phyloP scores from a whole-genome alignment of 2,113 vertebrate genomes.

The Pongo abelii region DNA sequence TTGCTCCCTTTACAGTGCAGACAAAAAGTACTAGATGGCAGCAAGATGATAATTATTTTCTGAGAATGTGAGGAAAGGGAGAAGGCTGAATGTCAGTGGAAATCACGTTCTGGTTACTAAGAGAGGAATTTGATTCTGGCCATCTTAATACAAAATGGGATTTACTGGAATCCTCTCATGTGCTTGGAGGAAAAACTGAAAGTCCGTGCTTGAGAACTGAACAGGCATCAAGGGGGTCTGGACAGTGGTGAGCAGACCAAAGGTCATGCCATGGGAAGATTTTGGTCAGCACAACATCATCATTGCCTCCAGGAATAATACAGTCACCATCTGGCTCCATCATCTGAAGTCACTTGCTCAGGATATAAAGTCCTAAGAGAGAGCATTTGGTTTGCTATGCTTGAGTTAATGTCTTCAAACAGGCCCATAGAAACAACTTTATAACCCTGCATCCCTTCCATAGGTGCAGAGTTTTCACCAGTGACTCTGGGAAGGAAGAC shows the following conservation, averaged over 20 bases:
- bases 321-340: accelerated
- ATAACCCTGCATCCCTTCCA: no score
- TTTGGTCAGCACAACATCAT: background rate
- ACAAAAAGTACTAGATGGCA: background rate
- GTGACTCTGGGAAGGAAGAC: background rate
- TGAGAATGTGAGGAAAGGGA: background rate
- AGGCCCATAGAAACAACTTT: background rate
- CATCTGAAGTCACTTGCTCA: background rate
- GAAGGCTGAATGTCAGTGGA: background rate
- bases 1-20: background rate
- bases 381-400: background rate
- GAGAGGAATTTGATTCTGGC: background rate
- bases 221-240: background rate
- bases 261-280: background rate
- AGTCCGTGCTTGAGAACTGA: background rate
- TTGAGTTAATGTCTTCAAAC: background rate
- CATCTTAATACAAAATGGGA: background rate
- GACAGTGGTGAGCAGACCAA: background rate
- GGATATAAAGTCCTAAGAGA: background rate
- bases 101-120: background rate
- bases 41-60: background rate
- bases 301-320: no score
- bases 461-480: background rate
- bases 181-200: background rate
- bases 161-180: background rate